Base-by-base conservation (phyloP, 2,113 vertebrate species). In the Podarcis muralis region DNA sequence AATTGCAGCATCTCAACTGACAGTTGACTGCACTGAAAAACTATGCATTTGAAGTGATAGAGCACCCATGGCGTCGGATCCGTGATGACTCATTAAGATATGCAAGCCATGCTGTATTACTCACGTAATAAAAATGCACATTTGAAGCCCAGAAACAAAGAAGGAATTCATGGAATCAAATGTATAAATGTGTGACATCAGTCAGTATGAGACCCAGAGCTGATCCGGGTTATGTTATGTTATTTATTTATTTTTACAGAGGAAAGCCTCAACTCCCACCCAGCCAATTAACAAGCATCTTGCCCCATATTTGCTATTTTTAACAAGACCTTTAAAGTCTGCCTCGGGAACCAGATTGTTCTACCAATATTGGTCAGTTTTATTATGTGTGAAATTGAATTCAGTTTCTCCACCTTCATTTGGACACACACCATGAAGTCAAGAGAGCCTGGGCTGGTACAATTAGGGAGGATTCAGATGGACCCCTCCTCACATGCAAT, bases 371-470 rank as follows among this genome's bases (percentile, higher is more conserved):
- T 23, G 23, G 74, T 69, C 87, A 83, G 57, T 88, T 88, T 83
- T 78, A 88, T 53, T 77, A 83, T 69, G 81, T 88, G 81, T 88
- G 81, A 83, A 88, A 88, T 69, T 88, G 81, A 78, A 83, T 76
- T 88, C 81, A 68, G 53, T 35, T 83, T 88, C 59, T 35, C 81
- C 30, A 77, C 62, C 71, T 88, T 69, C 62, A 78, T 88, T 83
- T 83, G 59, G 81, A 83, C 62, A 88, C 81, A 88, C 81, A 75
- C 87, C 62, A 83, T 83, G 81, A 78, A 88, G 72, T 77, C 87
- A 74, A 83, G 48, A 88, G 40, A 35, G 72, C 11, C 40, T 77
- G 72, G 87, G 40, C 62, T 83, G 59, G 43, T 68, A 66, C 62
- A 88, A 83, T 83, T 78, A 83, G 40, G 81, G 62, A 83, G 30